Evolutionary conservation across 1,140 invertebrate genomes (phyloP).

Genomic region (Drosophila carrolli): DNA sequence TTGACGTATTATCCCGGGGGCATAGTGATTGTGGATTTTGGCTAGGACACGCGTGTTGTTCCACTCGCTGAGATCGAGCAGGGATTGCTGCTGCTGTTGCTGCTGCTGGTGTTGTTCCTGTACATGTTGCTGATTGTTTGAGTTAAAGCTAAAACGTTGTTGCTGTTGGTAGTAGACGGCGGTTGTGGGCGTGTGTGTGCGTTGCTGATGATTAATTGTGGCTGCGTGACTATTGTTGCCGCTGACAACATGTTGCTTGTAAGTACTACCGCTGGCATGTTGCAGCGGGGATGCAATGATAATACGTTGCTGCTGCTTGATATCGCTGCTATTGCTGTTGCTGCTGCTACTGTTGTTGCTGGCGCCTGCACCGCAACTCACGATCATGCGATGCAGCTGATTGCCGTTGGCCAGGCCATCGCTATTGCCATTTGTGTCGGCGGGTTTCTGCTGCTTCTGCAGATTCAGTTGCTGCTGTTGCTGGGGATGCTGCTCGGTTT

Average conservation of each 20-base stretch:
- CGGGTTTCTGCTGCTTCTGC: conserved; percentile 51
- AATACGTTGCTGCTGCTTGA: conserved; percentile 65
- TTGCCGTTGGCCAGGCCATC: conserved; percentile 67
- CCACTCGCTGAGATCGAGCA: conserved; percentile 95
- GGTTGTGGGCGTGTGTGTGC: conserved; percentile 66
- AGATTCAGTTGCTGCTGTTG: conserved; percentile 41
- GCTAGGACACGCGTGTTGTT: conserved; percentile 95
- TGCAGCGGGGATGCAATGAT: conserved; percentile 72
- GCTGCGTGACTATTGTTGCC: conserved; percentile 55
- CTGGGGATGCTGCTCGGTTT: conserved; percentile 85
- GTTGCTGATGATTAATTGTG: conserved; percentile 67
- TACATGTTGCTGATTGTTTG: conserved; percentile 72
- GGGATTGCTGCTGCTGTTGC: conserved; percentile 70
- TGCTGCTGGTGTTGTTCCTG: conserved; percentile 85
- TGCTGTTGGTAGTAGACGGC: conserved; percentile 60
- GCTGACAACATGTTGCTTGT: conserved; percentile 70
- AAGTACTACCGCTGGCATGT: conserved; percentile 61
- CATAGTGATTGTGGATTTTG: conserved; percentile 92
- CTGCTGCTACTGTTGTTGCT: conserved; percentile 45
- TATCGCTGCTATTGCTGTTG: conserved; percentile 37
- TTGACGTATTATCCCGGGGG: conserved; percentile 91
- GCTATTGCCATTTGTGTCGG: conserved; percentile 48
- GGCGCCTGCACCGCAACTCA: conserved; percentile 71
- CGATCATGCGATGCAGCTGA: conserved; percentile 64
- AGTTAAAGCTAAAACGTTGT: conserved; percentile 75